A percentile compares a stretch with the other conserved stretches of the same genome.
Evolutionary conservation across 1,140 invertebrate species (phyloP).

Genomic region (Cepaea nemoralis): DNA sequence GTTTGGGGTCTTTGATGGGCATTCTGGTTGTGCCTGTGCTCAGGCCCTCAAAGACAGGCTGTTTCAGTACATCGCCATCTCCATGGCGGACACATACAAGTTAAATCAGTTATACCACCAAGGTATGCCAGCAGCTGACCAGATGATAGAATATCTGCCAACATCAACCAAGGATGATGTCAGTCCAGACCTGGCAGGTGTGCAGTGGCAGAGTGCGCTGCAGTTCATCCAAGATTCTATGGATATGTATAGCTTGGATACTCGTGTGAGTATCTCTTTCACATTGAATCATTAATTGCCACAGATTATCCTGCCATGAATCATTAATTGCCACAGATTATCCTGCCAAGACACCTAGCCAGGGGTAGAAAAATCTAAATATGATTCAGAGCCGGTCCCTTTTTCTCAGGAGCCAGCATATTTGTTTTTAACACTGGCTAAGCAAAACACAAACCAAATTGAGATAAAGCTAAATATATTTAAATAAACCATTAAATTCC

Average conservation of each 20-base stretch:
- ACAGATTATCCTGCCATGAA: too few species aligned
- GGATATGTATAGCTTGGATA: constrained; percentile 51
- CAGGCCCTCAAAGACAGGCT: constrained; percentile 81
- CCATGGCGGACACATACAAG: constrained; percentile 74
- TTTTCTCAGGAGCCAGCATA: too few species aligned
- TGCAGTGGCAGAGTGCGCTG: constrained; percentile 56
- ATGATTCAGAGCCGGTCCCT: too few species aligned
- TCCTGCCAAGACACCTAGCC: too few species aligned
- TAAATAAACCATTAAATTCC: too few species aligned
- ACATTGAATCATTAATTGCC: too few species aligned
- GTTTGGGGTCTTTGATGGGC: constrained; percentile 95
- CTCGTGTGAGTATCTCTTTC: constrained; percentile 60
- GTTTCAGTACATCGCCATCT: constrained; percentile 88
- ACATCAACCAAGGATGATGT: constrained; percentile 47
- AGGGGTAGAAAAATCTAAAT: too few species aligned
- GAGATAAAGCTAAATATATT: too few species aligned
- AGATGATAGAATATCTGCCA: constrained; percentile 44
- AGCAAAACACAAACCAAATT: too few species aligned
- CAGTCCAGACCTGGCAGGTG: constrained; percentile 50
- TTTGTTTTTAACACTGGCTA: too few species aligned
- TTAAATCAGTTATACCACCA: constrained; percentile 64
- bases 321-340: too few species aligned
- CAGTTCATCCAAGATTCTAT: constrained; percentile 56
- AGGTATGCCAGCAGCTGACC: constrained; percentile 47
- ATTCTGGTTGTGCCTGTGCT: constrained; percentile 90